A percentile compares a stretch with the other conserved stretches of the same genome.
Conservation (phyloP, 2,113 vertebrate species). For the Lates calcarifer region DNA sequence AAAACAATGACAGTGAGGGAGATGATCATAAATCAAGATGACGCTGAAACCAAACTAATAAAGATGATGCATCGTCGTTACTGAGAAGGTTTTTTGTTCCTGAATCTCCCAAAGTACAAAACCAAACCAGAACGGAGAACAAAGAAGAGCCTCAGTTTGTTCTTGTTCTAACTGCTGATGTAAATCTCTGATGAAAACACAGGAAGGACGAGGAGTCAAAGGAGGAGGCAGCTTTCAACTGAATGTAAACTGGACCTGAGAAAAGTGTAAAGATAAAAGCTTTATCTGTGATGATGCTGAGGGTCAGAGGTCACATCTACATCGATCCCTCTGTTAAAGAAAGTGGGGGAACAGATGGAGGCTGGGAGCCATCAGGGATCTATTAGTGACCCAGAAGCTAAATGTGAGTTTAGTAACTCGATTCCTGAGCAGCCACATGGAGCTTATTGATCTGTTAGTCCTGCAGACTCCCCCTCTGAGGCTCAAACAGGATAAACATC, state of each 20-base stretch:
- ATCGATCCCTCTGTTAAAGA: neutral
- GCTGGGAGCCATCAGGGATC: slow-evolving; percentile 39
- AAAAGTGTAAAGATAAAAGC: neutral
- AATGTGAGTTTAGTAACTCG: slow-evolving; percentile 60
- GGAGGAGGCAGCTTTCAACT: neutral
- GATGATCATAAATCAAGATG: too few species aligned
- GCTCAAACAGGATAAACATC: neutral
- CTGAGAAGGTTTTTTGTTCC: neutral
- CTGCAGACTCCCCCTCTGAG: neutral
- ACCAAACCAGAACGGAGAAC: neutral
- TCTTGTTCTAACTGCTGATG: neutral
- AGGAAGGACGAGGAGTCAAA: neutral
- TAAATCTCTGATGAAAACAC: neutral
- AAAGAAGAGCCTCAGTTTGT: neutral
- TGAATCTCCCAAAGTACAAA: neutral
- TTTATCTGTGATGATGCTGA: neutral
- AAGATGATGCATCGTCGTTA: neutral
- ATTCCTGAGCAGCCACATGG: slow-evolving; percentile 55
- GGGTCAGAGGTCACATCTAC: slow-evolving; percentile 41
- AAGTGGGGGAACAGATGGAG: slow-evolving; percentile 53
- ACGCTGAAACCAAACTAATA: too few species aligned
- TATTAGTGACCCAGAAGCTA: slow-evolving; percentile 65
- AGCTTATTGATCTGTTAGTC: slow-evolving; percentile 51
- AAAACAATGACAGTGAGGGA: too few species aligned
- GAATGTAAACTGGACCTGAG: neutral